Evolutionary conservation across 2,888 invertebrate genomes (phyloP).

Genomic region (Papilio gigon): DNA sequence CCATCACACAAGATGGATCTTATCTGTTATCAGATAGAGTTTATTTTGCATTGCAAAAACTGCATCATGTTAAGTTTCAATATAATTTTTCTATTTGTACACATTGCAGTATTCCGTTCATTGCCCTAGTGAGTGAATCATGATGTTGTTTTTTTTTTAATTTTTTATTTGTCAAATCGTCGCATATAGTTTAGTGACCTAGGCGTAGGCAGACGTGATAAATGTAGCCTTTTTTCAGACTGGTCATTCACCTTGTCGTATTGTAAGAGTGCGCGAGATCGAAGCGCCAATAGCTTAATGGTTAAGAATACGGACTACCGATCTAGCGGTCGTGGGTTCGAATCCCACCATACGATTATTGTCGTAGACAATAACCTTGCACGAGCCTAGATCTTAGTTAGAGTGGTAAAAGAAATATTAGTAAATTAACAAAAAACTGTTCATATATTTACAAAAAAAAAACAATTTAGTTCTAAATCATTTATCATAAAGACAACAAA

Average conservation of each 20-base stretch:
- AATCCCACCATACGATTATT: too few relatives aligned
- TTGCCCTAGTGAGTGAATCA: constrained; percentile 38
- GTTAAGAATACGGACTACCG: too few relatives aligned
- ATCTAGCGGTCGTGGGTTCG: too few relatives aligned
- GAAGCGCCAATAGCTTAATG: too few relatives aligned
- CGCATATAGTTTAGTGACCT: constrained; percentile 8
- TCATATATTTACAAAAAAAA: too few relatives aligned
- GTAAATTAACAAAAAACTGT: too few relatives aligned
- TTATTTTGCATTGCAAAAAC: constrained; percentile 6
- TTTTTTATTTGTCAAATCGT: constrained; percentile 7
- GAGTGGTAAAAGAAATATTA: too few relatives aligned
- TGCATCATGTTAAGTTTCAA: background rate
- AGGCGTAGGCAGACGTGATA: background rate
- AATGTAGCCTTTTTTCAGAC: background rate
- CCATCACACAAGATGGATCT: background rate
- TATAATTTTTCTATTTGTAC: constrained; percentile 31
- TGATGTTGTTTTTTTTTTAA: constrained; percentile 31
- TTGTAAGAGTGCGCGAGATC: too few relatives aligned
- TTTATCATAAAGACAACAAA: too few relatives aligned
- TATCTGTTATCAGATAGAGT: constrained; percentile 29
- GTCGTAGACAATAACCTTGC: too few relatives aligned
- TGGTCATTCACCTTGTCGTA: background rate
- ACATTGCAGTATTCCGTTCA: constrained; percentile 38
- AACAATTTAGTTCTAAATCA: too few relatives aligned
- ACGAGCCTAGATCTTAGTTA: too few relatives aligned